Evolutionary conservation across 2,113 vertebrate genomes (phyloP).

Genomic region (Sylvia atricapilla): DNA sequence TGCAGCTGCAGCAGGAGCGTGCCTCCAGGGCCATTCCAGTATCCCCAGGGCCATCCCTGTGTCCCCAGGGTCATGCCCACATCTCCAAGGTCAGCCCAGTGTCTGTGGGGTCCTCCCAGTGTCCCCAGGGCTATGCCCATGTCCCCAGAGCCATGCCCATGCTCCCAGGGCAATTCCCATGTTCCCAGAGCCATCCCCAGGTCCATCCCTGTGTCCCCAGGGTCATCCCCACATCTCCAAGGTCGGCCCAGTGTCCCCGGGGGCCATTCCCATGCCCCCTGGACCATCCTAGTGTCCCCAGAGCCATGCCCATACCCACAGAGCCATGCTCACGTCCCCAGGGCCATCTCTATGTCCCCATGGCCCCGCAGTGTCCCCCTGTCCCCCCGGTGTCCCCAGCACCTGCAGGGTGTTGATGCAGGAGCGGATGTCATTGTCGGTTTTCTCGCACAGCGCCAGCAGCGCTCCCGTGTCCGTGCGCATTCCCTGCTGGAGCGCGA

Average conservation of each 20-base stretch:
- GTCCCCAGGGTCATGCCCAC: rapidly evolving
- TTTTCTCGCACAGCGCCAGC: constrained; percentile 88
- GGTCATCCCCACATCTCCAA: rapidly evolving
- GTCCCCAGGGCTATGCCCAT: rapidly evolving
- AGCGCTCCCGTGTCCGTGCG: constrained; percentile 78
- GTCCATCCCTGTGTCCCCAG: too few relatives aligned
- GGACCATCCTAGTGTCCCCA: too few relatives aligned
- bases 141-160: rapidly evolving
- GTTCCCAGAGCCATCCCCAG: not conserved
- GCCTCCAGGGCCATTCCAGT: rapidly evolving
- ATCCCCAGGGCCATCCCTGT: rapidly evolving
- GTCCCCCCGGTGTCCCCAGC: not conserved
- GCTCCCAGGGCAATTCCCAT: rapidly evolving
- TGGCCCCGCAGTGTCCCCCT: too few relatives aligned
- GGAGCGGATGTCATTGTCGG: constrained; percentile 90
- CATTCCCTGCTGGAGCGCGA: constrained; percentile 80
- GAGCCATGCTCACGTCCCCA: not conserved
- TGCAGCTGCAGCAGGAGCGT: rapidly evolving
- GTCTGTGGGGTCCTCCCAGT: too few relatives aligned
- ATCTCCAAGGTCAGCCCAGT: rapidly evolving
- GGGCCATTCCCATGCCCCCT: rapidly evolving
- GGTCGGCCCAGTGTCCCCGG: rapidly evolving
- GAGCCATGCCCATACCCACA: too few relatives aligned
- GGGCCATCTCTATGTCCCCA: rapidly evolving
- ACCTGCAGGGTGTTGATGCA: constrained; percentile 97